Base-by-base conservation (phyloP, 2,797 vertebrate genomes). In the Peromyscus attwateri region DNA sequence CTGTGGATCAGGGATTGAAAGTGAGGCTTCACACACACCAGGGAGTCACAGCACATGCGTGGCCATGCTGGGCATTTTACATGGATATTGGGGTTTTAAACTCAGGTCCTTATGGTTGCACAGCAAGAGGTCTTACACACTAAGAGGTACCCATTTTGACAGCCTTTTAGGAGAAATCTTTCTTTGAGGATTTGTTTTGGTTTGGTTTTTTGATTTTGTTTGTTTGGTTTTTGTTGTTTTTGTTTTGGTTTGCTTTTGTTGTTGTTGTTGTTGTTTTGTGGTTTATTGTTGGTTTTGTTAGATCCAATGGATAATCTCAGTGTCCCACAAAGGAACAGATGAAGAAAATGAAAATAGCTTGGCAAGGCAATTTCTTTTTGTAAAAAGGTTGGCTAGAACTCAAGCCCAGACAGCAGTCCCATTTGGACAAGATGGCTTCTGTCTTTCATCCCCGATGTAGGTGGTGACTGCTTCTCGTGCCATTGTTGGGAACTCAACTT, bases 111-210 rank as follows among this genome's bases (percentile, higher is more conserved):
- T 17, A 43, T 31, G 8, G 81, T 27, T 62, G 40, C 4, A 31
- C 37, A 83, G 81, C 27, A 64, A 83, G 60, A 64, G 16, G 27
- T 43, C 60, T 83, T 43, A 43, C 8, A 40, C 60, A 64, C 37
- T 64, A 46, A 64, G 60, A 31, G n/a, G 13, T 80, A 43, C 34
- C 66, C 87, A 75, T n/a, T 94, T 94, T 95, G 84, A 92, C 19
- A 87, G 29, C 27, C 81, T 90, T 87, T 55, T 1, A 92, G 70
- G 29, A 75, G 40, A 87, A 83, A 83, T 1, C 31, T 95, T 96
- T 89, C 29, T 87, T 88, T 31, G n/a, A 40, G 25, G 12, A 80
- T n/a, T 62, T 62, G 27, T 5, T 75, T 57, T 60, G 12, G 16
- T 60, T 81, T 37, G 9, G 5, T 23, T 81, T 55, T 34, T 55